Evolutionary conservation across 2,888 invertebrate genomes (phyloP), one percentile per base, ranked within the genome.

Genomic region (Cenopis cana): DNA sequence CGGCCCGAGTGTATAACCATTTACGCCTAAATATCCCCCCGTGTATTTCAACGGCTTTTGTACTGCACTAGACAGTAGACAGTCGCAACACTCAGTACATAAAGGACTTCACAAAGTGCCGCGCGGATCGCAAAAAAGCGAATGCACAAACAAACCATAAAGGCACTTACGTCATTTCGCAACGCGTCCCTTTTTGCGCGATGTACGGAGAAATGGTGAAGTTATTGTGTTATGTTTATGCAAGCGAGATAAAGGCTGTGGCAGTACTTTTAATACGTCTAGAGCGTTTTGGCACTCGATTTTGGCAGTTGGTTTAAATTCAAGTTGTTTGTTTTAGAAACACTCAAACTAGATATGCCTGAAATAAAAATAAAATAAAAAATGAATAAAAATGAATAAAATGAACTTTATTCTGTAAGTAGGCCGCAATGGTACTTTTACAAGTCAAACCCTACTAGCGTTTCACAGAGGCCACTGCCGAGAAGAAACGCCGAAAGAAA

Each of bases 191-290:
- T 8, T 41, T 41, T 60, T 46, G 24, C 14, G 24, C 24, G 5
- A 41, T 14, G 59, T 41, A 24, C 59, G 41, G 59, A n/a, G 59
- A 60, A 56, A 60, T 24, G 41, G 59, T 14, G 41, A 41, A 41
- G 20, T 60, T 24, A 41, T 41, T 60, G 59, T 46, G 59, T 60
- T 60, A 46, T 24, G 46, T 60, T 46, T 60, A 60, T 38, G 20
- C 41, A 38, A 41, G 20, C 12, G 14, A 20, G 38, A 60, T n/a
- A 46, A 59, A 59, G 38, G 38, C 10, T 14, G 41, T 9, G 41
- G 20, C 20, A 60, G 24, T 24, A 24, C 10, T 46, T 60, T 29
- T n/a, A 55, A n/a, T n/a, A n/a, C n/a, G n/a, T n/a, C 12, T 20
- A 20, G 20, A 52, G 20, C 24, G 52, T 52, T 52, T 52, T 18